Evolutionary conservation across 2,888 invertebrate genomes (phyloP), one percentile per base, ranked within the genome.

Genomic region (Drosophila paramelanica): DNA sequence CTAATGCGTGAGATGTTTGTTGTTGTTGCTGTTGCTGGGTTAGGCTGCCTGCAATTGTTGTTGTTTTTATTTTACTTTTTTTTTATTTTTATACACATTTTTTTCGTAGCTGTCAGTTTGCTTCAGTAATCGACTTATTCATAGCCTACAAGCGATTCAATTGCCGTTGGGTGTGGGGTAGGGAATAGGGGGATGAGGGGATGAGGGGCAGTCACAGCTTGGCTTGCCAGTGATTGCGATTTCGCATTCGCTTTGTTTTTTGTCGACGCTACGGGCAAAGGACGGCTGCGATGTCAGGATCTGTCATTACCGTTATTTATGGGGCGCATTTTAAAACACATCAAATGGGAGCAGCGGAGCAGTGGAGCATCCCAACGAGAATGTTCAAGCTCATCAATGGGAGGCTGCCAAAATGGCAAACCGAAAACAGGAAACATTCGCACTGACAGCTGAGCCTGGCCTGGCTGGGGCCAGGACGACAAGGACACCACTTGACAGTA

Each of bases 71-170:
- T 25, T 3, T 49, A 25, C 8, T 17, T 25, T 6, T 50, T 6
- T 50, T 13, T 46, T 46, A 25, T 23, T 49, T 11, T 31, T 17
- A 36, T 38, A 23, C 10, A 36, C 11, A 6, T 47, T 7, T 7
- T 33, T 42, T 67, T 60, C 57, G 41, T 50, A 41, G 50, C 77
- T 60, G 65, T 73, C 75, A 69, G 80, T 66, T 73, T 62, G 77
- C 69, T 77, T 83, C 77, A 69, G 88, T 89, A 82, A 82, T 82
- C 89, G 89, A 89, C 82, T 89, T 80, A 80, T 77, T 89, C 89
- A 82, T 87, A 69, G 89, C 88, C 88, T 81, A 78, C 88, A 77
- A 89, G 74, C 85, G 67, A 66, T 89, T 84, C 72, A 68, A 73
- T 61, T 75, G 79, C 57, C 49, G 53, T 53, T 38, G 33, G 25